Base-by-base conservation (phyloP, 1,140 invertebrate genomes). In the Drosophila busckii region DNA sequence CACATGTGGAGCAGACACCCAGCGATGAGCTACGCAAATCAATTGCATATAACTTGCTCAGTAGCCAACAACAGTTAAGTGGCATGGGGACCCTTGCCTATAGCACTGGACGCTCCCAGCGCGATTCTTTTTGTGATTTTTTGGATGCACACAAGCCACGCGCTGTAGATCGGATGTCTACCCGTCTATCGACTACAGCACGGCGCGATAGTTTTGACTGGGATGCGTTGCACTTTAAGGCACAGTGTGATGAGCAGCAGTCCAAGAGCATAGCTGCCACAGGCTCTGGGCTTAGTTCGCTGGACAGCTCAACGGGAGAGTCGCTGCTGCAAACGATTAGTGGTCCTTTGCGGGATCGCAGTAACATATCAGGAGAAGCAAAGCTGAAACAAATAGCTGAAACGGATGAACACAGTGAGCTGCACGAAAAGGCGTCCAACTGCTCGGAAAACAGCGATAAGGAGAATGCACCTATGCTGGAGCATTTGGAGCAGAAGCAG, bases 61-160 rank as follows among this genome's bases (percentile, higher is more conserved):
- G 29, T 15, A 59, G 49, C 0, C 54, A 65, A n/a, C 46, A 52
- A 13, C 64, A 64, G 13, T 12, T 70, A n/a, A 37, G 20, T 3
- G 29, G 9, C 13, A 20, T 69, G 20, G 22, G 22, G 7, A 46
- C 15, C 15, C 8, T 63, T 7, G 71, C 32, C 20, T 53, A 37
- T 17, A 49, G 53, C 2, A 13, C 8, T 29, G 20, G 19, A 2
- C 59, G 70, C 0, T 42, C 37, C 28, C 56, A 70, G 4, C 49
- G 82, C 1, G 85, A 87, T 29, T 87, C 85, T 1, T 87, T 87
- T 40, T 86, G 82, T 45, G 85, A 87, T 53, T 87, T 86, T 13
- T 12, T 87, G 3, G 85, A 87, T 40, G 56, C 61, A 8, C 84
- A 83, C 2, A 48, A 41, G 1, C 45, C 64, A 5, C 58, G 56